phyloP scores from a whole-genome alignment of 2,888 invertebrate species.

The Hirtodrosophila cameraria region DNA sequence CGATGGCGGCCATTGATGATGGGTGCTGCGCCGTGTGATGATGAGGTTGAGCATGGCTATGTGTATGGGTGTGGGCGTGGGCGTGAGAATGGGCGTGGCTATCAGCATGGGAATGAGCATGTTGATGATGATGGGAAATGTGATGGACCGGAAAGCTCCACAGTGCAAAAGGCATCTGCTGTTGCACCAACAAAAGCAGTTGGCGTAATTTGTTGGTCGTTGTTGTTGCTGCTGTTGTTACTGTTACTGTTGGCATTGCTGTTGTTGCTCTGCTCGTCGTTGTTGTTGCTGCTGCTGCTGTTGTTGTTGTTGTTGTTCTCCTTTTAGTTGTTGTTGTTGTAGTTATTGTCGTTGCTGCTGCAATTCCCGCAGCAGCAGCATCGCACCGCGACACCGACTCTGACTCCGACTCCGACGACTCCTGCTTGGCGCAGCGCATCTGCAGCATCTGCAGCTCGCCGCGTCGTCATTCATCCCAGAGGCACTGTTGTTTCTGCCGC shows the following conservation, averaged over 20 bases:
- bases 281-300: constrained; percentile 23
- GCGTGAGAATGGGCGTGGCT: constrained; percentile 6
- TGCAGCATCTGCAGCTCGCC: constrained; percentile 79
- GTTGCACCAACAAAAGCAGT: constrained; percentile 76
- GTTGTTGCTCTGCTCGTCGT: constrained; percentile 26
- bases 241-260: constrained; percentile 25
- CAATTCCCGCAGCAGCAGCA: constrained; percentile 30
- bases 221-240: constrained; percentile 47
- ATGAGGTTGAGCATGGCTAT: constrained; percentile 35
- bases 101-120: constrained; percentile 23
- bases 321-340: constrained; percentile 25
- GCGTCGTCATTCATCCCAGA: constrained; percentile 91
- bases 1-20: constrained; percentile 66
- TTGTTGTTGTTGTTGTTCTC: constrained; percentile 15
- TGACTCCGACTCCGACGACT: constrained; percentile 1
- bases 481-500: constrained; percentile 91
- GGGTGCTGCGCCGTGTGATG: constrained; percentile 34
- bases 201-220: constrained; percentile 78
- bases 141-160: constrained; percentile 78
- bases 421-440: constrained; percentile 58
- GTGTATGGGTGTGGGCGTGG: constrained; percentile 23
- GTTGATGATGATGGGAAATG: constrained; percentile 61
- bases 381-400: constrained; percentile 12
- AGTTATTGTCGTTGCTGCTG: constrained; percentile 40
- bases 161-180: constrained; percentile 77